These are phyloP conservation scores for Mastomys coucha DNA, from an alignment of 2,113 vertebrate genomes.

Conservation along the genomic window DNA sequence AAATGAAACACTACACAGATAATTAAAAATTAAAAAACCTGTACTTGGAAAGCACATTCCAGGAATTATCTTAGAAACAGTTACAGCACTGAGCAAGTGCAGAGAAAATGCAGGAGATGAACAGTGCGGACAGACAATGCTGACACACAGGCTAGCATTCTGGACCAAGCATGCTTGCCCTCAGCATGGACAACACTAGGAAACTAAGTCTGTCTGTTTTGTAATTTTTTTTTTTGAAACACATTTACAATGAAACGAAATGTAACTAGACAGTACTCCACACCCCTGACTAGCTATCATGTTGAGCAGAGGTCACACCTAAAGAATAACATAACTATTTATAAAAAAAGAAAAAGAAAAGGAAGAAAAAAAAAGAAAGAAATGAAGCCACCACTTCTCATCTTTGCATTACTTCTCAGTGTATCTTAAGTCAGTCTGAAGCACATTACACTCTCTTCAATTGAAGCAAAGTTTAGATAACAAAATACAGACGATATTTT, in stretches of 20 bases:
- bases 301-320: slow-evolving; percentile 83
- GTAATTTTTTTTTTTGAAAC: slow-evolving; percentile 60
- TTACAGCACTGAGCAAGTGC: slow-evolving; percentile 85
- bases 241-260: slow-evolving; percentile 85
- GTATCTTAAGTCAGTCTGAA: slow-evolving; percentile 78
- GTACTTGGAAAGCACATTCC: slow-evolving; percentile 87
- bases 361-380: slow-evolving; percentile 33
- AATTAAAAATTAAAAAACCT: slow-evolving; percentile 75
- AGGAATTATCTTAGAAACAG: slow-evolving; percentile 86
- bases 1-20: slow-evolving; percentile 87
- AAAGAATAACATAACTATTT: slow-evolving; percentile 84
- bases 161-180: slow-evolving; percentile 86
- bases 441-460: slow-evolving; percentile 79
- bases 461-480: slow-evolving; percentile 80
- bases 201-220: slow-evolving; percentile 78
- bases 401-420: slow-evolving; percentile 75
- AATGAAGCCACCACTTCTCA: slow-evolving; percentile 83
- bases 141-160: slow-evolving; percentile 82
- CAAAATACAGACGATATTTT: slow-evolving; percentile 62
- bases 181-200: slow-evolving; percentile 75
- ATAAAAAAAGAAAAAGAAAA: slow-evolving; percentile 84
- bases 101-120: slow-evolving; percentile 80
- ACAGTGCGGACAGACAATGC: slow-evolving; percentile 73
- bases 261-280: slow-evolving; percentile 85
- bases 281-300: slow-evolving; percentile 85